phyloP scores from a whole-genome alignment of 2,113 vertebrate genomes.

The Varanus komodoensis region DNA sequence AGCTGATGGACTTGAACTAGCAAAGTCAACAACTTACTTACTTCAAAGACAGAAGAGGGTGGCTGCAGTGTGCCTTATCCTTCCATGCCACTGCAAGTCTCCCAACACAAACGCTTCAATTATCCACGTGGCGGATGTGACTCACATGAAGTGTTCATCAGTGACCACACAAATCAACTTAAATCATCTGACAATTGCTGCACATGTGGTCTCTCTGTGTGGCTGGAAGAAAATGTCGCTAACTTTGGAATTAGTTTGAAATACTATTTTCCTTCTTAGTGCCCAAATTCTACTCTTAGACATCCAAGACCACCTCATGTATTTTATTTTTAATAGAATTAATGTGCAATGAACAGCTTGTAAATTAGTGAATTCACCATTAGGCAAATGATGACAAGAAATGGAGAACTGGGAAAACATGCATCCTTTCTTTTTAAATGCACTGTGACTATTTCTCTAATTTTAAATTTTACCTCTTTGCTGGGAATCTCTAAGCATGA shows the following conservation, averaged over 20 bases:
- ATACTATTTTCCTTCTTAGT: neutral
- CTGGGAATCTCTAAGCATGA: slow-evolving; percentile 54
- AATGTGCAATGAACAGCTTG: neutral
- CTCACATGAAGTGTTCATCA: neutral
- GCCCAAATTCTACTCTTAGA: neutral
- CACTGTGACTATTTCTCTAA: slow-evolving; percentile 38
- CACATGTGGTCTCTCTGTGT: neutral
- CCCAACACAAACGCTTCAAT: neutral
- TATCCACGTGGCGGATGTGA: neutral
- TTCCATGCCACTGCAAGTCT: neutral
- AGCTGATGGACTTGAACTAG: neutral
- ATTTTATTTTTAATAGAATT: neutral
- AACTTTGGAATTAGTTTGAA: neutral
- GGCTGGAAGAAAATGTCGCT: neutral
- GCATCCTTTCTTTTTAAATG: slow-evolving; percentile 31
- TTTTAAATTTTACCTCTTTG: slow-evolving; percentile 50
- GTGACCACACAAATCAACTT: neutral
- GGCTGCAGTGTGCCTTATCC: neutral
- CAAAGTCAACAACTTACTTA: neutral
- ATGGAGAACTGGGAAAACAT: slow-evolving; percentile 38
- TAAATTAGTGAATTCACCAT: slow-evolving; percentile 6
- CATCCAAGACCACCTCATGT: neutral
- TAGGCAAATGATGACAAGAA: neutral
- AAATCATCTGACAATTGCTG: neutral
- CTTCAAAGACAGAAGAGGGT: neutral